phyloP scores from a whole-genome alignment of 2,888 invertebrate species.

The Tipula confusa region DNA sequence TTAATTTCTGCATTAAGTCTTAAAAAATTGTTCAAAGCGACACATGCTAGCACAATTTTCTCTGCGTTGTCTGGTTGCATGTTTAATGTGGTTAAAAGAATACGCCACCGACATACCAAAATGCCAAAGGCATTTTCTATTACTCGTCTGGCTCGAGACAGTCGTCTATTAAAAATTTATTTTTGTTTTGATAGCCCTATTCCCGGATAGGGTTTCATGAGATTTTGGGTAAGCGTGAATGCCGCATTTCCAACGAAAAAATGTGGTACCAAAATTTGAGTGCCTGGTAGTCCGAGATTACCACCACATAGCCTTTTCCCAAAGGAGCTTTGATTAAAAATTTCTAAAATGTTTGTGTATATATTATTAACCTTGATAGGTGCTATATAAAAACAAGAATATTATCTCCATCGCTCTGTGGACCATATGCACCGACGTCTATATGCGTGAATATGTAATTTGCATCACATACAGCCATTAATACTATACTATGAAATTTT shows the following conservation, averaged over 20 bases:
- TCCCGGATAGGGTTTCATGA: neutral
- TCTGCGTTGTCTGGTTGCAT: no score
- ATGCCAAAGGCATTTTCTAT: no score
- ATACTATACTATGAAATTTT: slow-evolving; percentile 40
- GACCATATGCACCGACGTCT: slow-evolving; percentile 41
- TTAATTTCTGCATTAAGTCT: neutral
- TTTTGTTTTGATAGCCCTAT: neutral
- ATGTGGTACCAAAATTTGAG: neutral
- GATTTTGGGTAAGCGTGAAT: no score
- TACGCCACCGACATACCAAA: no score
- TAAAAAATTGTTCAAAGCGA: neutral
- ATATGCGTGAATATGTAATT: slow-evolving; percentile 42
- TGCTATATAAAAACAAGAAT: slow-evolving; percentile 33
- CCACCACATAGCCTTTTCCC: neutral
- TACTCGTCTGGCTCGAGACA: no score
- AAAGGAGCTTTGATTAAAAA: neutral
- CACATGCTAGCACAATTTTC: no score
- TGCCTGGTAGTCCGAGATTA: neutral
- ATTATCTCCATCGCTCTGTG: slow-evolving; percentile 38
- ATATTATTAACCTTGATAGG: no score
- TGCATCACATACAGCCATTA: slow-evolving; percentile 40
- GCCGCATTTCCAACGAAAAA: neutral
- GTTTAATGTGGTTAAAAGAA: no score
- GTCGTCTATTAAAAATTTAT: no score
- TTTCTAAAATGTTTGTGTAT: neutral